Evolutionary conservation across 1,140 invertebrate genomes (phyloP).

Genomic region (Pachyrhynchus sulphureomaculatus): DNA sequence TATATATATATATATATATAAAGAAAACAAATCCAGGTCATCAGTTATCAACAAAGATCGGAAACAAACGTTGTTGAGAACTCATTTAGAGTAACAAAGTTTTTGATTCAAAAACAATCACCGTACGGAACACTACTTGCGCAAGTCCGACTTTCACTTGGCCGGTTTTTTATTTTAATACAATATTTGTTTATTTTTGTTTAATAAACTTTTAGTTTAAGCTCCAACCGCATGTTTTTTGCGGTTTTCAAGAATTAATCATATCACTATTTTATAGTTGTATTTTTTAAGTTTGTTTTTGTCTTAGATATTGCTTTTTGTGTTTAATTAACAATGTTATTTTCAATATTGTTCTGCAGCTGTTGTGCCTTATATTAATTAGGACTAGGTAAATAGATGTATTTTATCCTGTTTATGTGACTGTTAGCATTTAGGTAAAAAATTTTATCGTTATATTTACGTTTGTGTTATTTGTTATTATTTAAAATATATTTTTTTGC

Average conservation of each 20-base stretch:
- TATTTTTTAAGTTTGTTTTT: constrained; percentile 11
- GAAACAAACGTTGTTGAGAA: too few relatives aligned
- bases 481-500: too few relatives aligned
- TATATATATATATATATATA: too few relatives aligned
- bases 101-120: too few relatives aligned
- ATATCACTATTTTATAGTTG: constrained; percentile 42
- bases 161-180: too few relatives aligned
- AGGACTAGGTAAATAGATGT: background rate
- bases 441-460: background rate
- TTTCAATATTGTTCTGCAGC: constrained; percentile 32
- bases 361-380: constrained; percentile 36
- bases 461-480: background rate
- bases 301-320: constrained; percentile 4
- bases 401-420: background rate
- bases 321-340: background rate
- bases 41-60: too few relatives aligned
- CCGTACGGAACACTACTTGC: too few relatives aligned
- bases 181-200: background rate
- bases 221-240: constrained; percentile 3
- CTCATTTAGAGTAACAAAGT: too few relatives aligned
- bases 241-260: constrained; percentile 47
- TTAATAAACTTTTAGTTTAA: constrained; percentile 9
- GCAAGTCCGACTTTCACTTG: too few relatives aligned
- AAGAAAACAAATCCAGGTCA: too few relatives aligned
- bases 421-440: background rate